Percentiles rank a stretch among this genome's conserved stretches.
Evolutionary conservation across 92 coral and sea anemone species (phyloP).

Genomic region (Palythoa grandis): DNA sequence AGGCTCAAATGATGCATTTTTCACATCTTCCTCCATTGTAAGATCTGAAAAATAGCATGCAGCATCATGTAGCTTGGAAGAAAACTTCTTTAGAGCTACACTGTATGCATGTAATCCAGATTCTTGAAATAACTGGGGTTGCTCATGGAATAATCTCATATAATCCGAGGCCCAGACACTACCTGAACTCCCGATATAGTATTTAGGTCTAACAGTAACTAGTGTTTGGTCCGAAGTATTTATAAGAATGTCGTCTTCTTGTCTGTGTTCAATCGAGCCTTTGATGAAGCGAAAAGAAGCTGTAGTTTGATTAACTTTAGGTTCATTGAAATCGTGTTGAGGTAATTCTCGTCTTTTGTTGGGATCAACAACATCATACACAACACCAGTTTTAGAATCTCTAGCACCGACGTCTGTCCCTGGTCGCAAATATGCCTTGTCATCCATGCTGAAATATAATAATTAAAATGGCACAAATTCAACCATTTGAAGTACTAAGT

Average conservation of each 20-base stretch:
- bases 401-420: slow-evolving; percentile 65
- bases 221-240: slow-evolving; percentile 42
- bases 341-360: slow-evolving; percentile 36
- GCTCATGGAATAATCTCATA: slow-evolving; percentile 31
- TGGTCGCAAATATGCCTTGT: slow-evolving; percentile 48
- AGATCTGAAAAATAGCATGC: slow-evolving; percentile 20
- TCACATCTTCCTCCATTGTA: slow-evolving; percentile 43
- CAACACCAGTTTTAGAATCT: slow-evolving; percentile 47
- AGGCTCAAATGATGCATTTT: slow-evolving; percentile 49
- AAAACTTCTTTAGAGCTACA: background rate
- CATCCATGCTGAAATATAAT: background rate
- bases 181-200: slow-evolving; percentile 48
- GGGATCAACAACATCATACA: slow-evolving; percentile 51
- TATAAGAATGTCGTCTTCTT: slow-evolving; percentile 28
- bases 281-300: slow-evolving; percentile 55
- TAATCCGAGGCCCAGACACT: slow-evolving; percentile 52
- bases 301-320: slow-evolving; percentile 57
- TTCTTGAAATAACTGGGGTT: slow-evolving; percentile 22
- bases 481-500: background rate
- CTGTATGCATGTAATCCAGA: slow-evolving; percentile 14
- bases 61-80: slow-evolving; percentile 9
- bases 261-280: slow-evolving; percentile 16
- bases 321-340: slow-evolving; percentile 44
- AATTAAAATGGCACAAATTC: background rate
- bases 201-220: slow-evolving; percentile 35